Evolutionary conservation across 2,797 vertebrate species (phyloP), one percentile per base, ranked within the genome.

Genomic region (Euthynnus affinis): DNA sequence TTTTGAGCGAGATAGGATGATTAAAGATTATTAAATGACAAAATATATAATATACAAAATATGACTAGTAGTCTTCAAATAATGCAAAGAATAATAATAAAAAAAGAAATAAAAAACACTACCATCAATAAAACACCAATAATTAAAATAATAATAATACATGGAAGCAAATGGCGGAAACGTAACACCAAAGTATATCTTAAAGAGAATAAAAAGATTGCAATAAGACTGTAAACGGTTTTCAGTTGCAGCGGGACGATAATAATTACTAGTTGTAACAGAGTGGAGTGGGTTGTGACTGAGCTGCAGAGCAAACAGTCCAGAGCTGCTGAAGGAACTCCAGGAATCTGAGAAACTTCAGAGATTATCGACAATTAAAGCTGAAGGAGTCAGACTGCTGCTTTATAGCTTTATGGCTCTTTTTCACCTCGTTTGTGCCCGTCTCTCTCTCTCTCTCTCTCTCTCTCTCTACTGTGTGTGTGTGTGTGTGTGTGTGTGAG

Each of bases 271-370:
- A 58, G 18, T 48, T 23, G 53, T 14, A 51, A 6, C 3, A 56
- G 22, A 9, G 71, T 25, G 71, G 22, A 27, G 52, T 62, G 22
- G 23, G 52, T 62, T 44, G 56, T 37, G 75, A 65, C 23, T 13
- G 55, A 75, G 69, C 79, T 22, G 65, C 68, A 74, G 77, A 40
- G 84, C 82, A 78, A 89, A 88, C 70, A 88, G 55, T 10, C 4
- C 3, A 58, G 66, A 69, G 64, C 73, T 37, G 73, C 46, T 27
- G 27, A 55, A 79, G 76, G 78, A 91, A 91, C 89, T 89, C 80
- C 87, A 89, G 85, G 89, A 91, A 90, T 90, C 86, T 53, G 77
- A 85, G 74, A 81, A 87, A 88, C 87, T 91, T 79, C 84, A 83
- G 85, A 87, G 74, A 89, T 84, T 66, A 87, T 85, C 76, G 75